Evolutionary conservation across 2,888 invertebrate species (phyloP), one percentile per base, ranked within the genome.

Genomic region (Acleris laterana): DNA sequence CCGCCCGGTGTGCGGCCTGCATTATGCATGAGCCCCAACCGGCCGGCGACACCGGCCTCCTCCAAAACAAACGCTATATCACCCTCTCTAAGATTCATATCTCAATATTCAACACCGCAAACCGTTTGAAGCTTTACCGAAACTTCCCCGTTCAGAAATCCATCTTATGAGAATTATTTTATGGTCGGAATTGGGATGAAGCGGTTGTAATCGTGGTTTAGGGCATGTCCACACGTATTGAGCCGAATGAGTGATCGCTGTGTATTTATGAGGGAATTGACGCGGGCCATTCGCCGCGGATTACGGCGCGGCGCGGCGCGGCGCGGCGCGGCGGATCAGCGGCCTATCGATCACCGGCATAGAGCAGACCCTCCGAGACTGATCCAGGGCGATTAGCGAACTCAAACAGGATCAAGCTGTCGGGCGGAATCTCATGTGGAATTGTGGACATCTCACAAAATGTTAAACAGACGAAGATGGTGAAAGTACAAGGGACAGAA

Each of bases 21-120:
- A 84, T 84, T 77, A 84, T 84, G 83, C 74, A 84, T 84, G 81
- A 83, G 75, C 52, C 11, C 16, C 38, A 44, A 25, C 32, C 46
- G 22, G 16, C 52, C 38, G 19, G 32, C 17, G 5, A 44, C n/a
- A 44, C 22, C 38, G n/a, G n/a, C 16, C 17, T 42, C 32, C 22
- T 48, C 25, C 1, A 48, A 49, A 68, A 53, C 49, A 22, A 17
- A 65, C 65, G 58, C 44, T 64, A 58, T 5, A 38, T 42, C 65
- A 20, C 32, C 13, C 17, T 19, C 3, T 22, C 28, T 62, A 56
- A 57, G 65, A 62, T 17, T 48, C 48, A 61, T 20, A 48, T 60
- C 48, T 48, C 25, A 49, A 28, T 28, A 32, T 19, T 38, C 22
- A 57, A 19, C 28, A 42, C 32, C 5, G 7, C 22, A 51, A 7